These are phyloP conservation scores for Dinoponera quadriceps DNA, from an alignment of 1,140 invertebrate genomes.

Conservation along the genomic window DNA sequence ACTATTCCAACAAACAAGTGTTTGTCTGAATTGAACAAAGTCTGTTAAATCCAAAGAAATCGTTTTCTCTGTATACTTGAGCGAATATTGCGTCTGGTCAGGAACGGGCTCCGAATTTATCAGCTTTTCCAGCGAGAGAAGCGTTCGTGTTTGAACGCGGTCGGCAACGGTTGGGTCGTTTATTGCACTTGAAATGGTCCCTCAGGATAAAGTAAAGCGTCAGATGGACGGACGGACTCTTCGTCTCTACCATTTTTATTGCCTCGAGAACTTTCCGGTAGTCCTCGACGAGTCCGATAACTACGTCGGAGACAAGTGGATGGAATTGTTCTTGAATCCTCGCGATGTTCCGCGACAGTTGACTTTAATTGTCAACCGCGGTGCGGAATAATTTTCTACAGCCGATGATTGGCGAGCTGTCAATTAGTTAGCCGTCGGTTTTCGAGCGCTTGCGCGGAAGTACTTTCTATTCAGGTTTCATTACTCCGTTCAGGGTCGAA, in stretches of 20 bases:
- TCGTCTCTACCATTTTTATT: constrained; percentile 60
- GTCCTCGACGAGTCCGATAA: constrained; percentile 7
- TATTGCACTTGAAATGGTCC: constrained; percentile 59
- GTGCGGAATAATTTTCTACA: constrained; percentile 25
- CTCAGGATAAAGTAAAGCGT: constrained; percentile 60
- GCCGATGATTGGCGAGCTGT: not conserved
- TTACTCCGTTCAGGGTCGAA: not conserved
- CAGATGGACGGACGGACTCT: constrained; percentile 32
- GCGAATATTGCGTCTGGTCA: not conserved
- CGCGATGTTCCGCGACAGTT: not conserved
- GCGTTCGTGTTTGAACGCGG: constrained; percentile 38
- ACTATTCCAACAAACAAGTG: no score
- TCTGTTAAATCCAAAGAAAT: no score
- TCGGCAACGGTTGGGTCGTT: constrained; percentile 39
- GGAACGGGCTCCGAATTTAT: constrained; percentile 21
- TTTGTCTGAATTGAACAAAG: no score
- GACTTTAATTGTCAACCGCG: not conserved
- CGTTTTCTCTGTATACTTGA: not conserved
- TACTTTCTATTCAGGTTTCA: not conserved
- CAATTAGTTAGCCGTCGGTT: not conserved
- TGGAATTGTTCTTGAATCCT: constrained; percentile 44
- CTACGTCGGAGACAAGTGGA: constrained; percentile 2
- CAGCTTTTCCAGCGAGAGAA: constrained; percentile 16
- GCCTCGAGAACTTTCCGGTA: constrained; percentile 24
- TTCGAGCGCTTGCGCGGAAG: no score